Conservation (phyloP, 92 coral and sea anemone species). For the Phenganax subtilis region DNA sequence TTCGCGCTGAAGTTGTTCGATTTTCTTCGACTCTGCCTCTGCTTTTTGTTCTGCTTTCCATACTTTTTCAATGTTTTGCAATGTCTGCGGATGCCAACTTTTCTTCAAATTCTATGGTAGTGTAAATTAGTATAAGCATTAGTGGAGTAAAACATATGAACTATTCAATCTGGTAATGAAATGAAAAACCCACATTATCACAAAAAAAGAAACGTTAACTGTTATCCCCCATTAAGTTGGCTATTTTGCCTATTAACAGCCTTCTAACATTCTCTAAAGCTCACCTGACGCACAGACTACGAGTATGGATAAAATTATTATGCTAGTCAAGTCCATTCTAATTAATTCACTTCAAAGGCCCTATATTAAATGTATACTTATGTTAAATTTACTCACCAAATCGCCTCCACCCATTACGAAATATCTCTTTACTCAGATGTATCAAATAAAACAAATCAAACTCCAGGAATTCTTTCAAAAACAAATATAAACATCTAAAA, state of each 20-base stretch:
- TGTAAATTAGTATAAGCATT: background rate
- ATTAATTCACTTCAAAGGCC: too few relatives aligned
- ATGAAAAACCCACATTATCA: too few relatives aligned
- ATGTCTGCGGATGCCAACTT: constrained; percentile 99
- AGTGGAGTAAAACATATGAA: too few relatives aligned
- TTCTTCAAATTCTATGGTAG: constrained; percentile 86
- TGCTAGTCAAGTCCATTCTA: too few relatives aligned
- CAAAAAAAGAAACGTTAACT: too few relatives aligned
- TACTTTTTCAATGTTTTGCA: constrained; percentile 96
- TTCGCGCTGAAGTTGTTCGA: constrained; percentile 88
- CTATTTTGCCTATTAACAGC: too few relatives aligned
- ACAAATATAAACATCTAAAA: background rate
- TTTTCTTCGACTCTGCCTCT: constrained; percentile 90
- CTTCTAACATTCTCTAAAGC: too few relatives aligned
- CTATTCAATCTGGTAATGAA: too few relatives aligned
- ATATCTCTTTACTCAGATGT: background rate
- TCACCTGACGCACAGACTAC: too few relatives aligned
- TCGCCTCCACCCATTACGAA: constrained; percentile 95
- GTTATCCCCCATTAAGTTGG: too few relatives aligned
- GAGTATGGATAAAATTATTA: too few relatives aligned
- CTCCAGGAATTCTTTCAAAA: background rate
- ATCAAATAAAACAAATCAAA: background rate
- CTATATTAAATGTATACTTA: background rate
- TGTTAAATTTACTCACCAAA: constrained; percentile 63
- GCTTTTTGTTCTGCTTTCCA: constrained; percentile 99